Evolutionary conservation across 2,888 invertebrate genomes (phyloP).

Genomic region (Diaprepes abbreviatus): DNA sequence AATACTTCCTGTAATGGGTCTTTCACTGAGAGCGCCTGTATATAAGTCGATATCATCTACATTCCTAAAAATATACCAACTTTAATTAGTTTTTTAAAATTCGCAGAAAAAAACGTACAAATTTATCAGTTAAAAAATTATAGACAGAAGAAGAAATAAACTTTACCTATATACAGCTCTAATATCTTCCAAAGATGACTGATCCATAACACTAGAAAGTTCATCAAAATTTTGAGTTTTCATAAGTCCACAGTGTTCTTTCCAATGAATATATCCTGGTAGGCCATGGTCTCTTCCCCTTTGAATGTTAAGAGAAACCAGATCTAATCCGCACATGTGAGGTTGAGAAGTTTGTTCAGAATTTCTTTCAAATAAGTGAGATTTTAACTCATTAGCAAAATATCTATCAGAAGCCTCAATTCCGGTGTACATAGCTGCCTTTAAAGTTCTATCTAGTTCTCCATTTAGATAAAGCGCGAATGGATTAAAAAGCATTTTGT

Average conservation of each 20-base stretch:
- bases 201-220: conserved; percentile 76
- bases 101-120: no score
- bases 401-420: conserved; percentile 75
- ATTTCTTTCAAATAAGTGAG: conserved; percentile 76
- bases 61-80: conserved; percentile 65
- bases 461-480: conserved; percentile 76
- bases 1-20: conserved; percentile 77
- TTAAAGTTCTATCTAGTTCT: conserved; percentile 75
- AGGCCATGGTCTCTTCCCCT: conserved; percentile 91
- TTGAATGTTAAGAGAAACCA: conserved; percentile 90
- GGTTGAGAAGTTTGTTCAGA: conserved; percentile 48
- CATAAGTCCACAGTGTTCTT: conserved; percentile 80
- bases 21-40: conserved; percentile 88
- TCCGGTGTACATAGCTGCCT: conserved; percentile 77
- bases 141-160: no score
- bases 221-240: conserved; percentile 76
- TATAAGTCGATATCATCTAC: conserved; percentile 92
- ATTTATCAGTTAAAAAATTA: no score
- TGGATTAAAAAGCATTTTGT: conserved; percentile 86
- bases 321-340: conserved; percentile 81
- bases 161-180: conserved; percentile 74
- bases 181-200: conserved; percentile 75
- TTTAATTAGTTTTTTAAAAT: no score
- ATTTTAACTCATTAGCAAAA: conserved; percentile 76
- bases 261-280: conserved; percentile 82